Evolutionary conservation across 1,140 invertebrate species (phyloP).

Genomic region (Aphelinus atriplicis): DNA sequence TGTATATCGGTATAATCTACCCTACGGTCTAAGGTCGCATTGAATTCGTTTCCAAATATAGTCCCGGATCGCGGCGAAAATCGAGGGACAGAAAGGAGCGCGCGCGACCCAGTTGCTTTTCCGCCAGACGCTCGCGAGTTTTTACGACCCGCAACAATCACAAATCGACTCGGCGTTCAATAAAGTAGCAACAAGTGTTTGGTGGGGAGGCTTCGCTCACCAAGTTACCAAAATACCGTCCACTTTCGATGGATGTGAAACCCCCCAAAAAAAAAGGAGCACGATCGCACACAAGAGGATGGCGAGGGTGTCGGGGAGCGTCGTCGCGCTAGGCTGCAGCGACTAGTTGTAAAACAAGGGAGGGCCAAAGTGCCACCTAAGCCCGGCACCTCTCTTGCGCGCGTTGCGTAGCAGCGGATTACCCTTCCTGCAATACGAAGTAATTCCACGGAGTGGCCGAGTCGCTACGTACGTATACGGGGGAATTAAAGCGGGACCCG

Average conservation of each 20-base stretch:
- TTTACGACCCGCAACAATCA: too few relatives aligned
- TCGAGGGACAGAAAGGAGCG: not conserved
- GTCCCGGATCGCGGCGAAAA: not conserved
- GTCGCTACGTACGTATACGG: not conserved
- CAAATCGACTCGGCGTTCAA: too few relatives aligned
- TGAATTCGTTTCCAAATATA: too few relatives aligned
- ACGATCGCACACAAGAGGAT: too few relatives aligned
- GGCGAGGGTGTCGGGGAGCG: too few relatives aligned
- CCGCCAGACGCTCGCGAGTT: too few relatives aligned
- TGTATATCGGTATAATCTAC: too few relatives aligned
- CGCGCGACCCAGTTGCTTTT: too few relatives aligned
- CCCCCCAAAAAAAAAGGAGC: not conserved
- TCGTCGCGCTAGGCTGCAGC: not conserved
- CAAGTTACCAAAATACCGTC: too few relatives aligned
- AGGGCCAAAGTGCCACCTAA: constrained; percentile 37
- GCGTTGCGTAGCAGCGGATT: constrained; percentile 25
- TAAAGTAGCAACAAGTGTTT: too few relatives aligned
- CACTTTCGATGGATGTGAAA: not conserved
- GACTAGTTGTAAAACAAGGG: constrained; percentile 28
- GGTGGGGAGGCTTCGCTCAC: too few relatives aligned
- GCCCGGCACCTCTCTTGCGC: constrained; percentile 34
- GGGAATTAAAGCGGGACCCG: constrained; percentile 32
- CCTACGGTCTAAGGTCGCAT: too few relatives aligned
- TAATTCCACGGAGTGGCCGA: constrained; percentile 21
- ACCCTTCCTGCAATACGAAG: constrained; percentile 30